Evolutionary conservation across 2,888 invertebrate genomes (phyloP).

Genomic region (Thereva unica): DNA sequence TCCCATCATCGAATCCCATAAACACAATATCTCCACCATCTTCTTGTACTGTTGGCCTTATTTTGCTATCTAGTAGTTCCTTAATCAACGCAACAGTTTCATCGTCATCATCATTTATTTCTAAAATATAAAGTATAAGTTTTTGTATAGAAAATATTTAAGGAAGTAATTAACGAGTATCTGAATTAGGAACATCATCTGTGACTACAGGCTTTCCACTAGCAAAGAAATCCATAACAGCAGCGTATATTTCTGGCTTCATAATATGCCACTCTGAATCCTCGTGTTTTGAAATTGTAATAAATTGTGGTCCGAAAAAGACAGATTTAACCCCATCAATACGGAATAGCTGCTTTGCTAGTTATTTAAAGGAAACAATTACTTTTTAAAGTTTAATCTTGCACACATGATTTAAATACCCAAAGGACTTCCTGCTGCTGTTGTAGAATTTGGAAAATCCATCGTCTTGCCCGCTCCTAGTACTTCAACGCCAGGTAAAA

Average conservation of each 20-base stretch:
- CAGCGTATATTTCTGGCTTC: constrained; percentile 97
- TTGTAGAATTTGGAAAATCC: constrained; percentile 84
- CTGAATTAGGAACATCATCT: constrained; percentile 73
- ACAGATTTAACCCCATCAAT: constrained; percentile 95
- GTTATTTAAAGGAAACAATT: constrained; percentile 42
- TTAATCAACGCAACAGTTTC: constrained; percentile 99
- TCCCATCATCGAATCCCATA: constrained; percentile 88
- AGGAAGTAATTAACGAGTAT: constrained; percentile 64
- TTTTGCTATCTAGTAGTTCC: constrained; percentile 94
- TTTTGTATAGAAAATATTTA: background rate
- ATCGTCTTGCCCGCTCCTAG: constrained; percentile 82
- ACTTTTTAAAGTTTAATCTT: background rate
- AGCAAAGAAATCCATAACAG: constrained; percentile 98
- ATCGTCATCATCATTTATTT: constrained; percentile 87
- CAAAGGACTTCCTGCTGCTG: constrained; percentile 84
- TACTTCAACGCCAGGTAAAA: constrained; percentile 86
- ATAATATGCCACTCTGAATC: constrained; percentile 92
- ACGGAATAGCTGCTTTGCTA: constrained; percentile 86
- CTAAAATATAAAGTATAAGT: constrained; percentile 55
- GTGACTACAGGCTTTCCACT: constrained; percentile 87
- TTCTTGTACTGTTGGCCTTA: constrained; percentile 98
- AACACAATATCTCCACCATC: constrained; percentile 97
- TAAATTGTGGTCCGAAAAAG: constrained; percentile 94
- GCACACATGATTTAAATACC: constrained; percentile 57
- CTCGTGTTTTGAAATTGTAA: constrained; percentile 92